Evolutionary conservation across 2,888 invertebrate genomes (phyloP).

Genomic region (Hirtodrosophila confusa): DNA sequence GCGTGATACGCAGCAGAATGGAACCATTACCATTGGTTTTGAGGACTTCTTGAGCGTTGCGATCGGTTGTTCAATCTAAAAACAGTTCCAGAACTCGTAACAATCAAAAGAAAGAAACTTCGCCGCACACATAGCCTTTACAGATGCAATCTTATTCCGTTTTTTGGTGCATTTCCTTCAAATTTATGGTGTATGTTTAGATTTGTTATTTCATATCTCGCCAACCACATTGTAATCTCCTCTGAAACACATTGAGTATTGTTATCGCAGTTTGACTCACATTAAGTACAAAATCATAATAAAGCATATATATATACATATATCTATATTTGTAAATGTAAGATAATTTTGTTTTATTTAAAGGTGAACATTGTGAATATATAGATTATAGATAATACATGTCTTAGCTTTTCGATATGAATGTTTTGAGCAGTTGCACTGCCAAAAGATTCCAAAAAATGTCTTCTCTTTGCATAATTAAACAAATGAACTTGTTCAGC

Average conservation of each 20-base stretch:
- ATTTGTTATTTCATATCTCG: constrained; percentile 29
- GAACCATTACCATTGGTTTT: constrained; percentile 92
- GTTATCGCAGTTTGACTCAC: constrained; percentile 41
- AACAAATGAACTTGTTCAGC: constrained; percentile 8
- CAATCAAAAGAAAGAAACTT: constrained; percentile 7
- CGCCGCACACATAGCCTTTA: constrained; percentile 33
- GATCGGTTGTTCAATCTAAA: constrained; percentile 87
- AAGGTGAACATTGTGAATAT: constrained; percentile 47
- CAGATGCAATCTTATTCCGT: constrained; percentile 55
- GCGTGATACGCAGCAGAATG: constrained; percentile 91
- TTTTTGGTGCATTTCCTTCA: constrained; percentile 47
- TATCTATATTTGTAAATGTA: constrained; percentile 58
- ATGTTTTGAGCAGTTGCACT: constrained; percentile 61
- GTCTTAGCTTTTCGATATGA: constrained; percentile 40
- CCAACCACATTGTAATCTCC: constrained; percentile 56
- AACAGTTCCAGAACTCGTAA: background rate
- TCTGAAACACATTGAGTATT: constrained; percentile 54
- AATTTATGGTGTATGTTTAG: constrained; percentile 42
- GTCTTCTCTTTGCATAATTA: constrained; percentile 28
- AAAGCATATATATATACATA: constrained; percentile 43
- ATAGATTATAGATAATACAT: constrained; percentile 39
- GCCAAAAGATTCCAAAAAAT: constrained; percentile 39
- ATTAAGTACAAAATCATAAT: constrained; percentile 67
- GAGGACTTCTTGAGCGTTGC: constrained; percentile 96
- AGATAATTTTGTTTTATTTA: constrained; percentile 56